A percentile compares a stretch with the other conserved stretches of the same genome.
Evolutionary conservation across 2,888 invertebrate genomes (phyloP).

Genomic region (Eulithis prunata): DNA sequence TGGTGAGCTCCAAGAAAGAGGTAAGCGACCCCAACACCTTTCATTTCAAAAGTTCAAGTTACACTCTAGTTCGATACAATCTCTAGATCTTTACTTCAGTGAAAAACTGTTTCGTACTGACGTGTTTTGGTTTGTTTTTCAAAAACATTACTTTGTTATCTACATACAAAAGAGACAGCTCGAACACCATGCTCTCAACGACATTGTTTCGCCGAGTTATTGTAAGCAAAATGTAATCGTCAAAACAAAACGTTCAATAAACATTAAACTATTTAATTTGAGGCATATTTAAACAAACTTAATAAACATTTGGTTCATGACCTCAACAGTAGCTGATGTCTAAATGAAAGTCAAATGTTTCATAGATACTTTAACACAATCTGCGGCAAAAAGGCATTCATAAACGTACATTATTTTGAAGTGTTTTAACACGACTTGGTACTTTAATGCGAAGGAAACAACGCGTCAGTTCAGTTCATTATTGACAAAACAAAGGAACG

Average conservation of each 20-base stretch:
- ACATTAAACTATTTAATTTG: not conserved
- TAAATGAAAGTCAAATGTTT: slow-evolving; percentile 19
- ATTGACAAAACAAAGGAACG: slow-evolving; percentile 25
- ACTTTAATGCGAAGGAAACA: slow-evolving; percentile 11
- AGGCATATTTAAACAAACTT: not conserved
- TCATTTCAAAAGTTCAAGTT: too few species aligned
- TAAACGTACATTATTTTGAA: slow-evolving; percentile 3
- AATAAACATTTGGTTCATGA: slow-evolving; percentile 10
- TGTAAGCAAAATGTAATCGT: not conserved
- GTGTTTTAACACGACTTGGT: slow-evolving; percentile 1
- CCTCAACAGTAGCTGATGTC: slow-evolving; percentile 9
- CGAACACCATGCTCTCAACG: not conserved
- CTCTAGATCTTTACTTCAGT: slow-evolving; percentile 1
- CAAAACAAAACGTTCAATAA: too few species aligned
- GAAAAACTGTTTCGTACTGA: not conserved
- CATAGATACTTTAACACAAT: not conserved
- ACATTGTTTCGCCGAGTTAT: not conserved
- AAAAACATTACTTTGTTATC: not conserved
- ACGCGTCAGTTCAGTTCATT: slow-evolving; percentile 4
- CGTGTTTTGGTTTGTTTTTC: slow-evolving; percentile 4
- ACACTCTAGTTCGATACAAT: not conserved
- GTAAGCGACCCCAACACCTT: slow-evolving; percentile 45
- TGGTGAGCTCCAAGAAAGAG: slow-evolving; percentile 75
- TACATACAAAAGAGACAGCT: not conserved
- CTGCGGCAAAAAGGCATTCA: slow-evolving; percentile 1